phyloP scores from a whole-genome alignment of 2,888 invertebrate species.

The Tetropium fuscum region DNA sequence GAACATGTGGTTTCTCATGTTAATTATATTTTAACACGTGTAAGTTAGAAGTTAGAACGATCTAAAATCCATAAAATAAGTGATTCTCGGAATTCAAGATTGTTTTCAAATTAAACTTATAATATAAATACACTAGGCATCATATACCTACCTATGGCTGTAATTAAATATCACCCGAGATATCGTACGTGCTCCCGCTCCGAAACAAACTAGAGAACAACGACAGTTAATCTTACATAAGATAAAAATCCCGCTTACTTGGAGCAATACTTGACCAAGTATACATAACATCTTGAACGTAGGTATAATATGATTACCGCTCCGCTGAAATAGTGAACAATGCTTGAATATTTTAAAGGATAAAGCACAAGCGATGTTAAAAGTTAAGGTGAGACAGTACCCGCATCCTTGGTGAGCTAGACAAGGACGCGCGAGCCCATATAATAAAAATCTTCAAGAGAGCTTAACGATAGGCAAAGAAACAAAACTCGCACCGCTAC shows the following conservation, averaged over 20 bases:
- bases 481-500: conserved; percentile 42
- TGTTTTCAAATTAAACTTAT: no score
- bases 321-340: conserved; percentile 39
- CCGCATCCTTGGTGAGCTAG: conserved; percentile 20
- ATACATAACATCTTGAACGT: conserved; percentile 8
- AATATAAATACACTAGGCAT: no score
- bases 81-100: no score
- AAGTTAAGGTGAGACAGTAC: conserved; percentile 34
- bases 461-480: conserved; percentile 46
- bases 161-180: neutral
- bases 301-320: no score
- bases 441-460: conserved; percentile 42
- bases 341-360: conserved; percentile 53
- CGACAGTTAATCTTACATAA: conserved; percentile 15
- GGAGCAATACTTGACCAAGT: conserved; percentile 6
- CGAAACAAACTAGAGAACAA: conserved; percentile 4
- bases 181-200: conserved; percentile 14
- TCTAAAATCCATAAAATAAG: no score
- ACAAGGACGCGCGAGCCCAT: conserved; percentile 31
- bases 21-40: no score
- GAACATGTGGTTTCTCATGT: no score
- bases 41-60: no score
- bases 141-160: neutral
- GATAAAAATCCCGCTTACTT: conserved; percentile 25
- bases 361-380: conserved; percentile 55